Percentiles rank a stretch among this genome's conserved stretches.
phyloP scores from a whole-genome alignment of 2,113 vertebrate genomes.

The Uropsilus gracilis region DNA sequence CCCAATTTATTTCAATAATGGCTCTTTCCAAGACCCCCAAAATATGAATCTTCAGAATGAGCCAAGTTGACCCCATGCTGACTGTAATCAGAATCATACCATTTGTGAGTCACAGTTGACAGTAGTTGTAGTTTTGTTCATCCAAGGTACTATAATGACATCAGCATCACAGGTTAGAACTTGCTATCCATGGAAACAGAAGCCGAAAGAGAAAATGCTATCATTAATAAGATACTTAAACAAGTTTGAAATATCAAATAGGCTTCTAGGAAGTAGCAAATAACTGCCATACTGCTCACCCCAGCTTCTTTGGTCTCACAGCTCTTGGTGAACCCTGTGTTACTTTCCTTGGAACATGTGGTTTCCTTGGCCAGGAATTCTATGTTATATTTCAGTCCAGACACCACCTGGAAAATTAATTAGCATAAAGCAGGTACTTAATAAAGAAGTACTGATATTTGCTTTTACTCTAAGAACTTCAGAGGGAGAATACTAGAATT shows the following conservation, averaged over 20 bases:
- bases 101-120: conserved; percentile 79
- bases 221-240: background rate
- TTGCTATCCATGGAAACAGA: conserved; percentile 81
- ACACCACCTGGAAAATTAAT: conserved; percentile 79
- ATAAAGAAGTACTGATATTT: background rate
- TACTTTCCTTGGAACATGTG: conserved; percentile 80
- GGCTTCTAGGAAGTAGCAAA: background rate
- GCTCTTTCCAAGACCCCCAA: background rate
- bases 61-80: background rate
- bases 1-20: background rate
- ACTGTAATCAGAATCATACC: conserved; percentile 69
- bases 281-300: conserved; percentile 73
- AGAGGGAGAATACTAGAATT: background rate
- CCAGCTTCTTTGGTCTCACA: conserved; percentile 50
- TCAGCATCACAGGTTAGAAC: conserved; percentile 84
- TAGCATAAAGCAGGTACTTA: conserved; percentile 24
- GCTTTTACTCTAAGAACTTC: background rate
- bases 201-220: conserved; percentile 37
- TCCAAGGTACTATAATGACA: conserved; percentile 86
- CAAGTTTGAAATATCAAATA: background rate
- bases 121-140: conserved; percentile 69
- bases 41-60: conserved; percentile 13
- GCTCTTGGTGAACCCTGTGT: conserved; percentile 44
- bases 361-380: conserved; percentile 71
- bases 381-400: conserved; percentile 64